Conservation (phyloP, 2,113 vertebrate genomes). For the Ophiodon elongatus region DNA sequence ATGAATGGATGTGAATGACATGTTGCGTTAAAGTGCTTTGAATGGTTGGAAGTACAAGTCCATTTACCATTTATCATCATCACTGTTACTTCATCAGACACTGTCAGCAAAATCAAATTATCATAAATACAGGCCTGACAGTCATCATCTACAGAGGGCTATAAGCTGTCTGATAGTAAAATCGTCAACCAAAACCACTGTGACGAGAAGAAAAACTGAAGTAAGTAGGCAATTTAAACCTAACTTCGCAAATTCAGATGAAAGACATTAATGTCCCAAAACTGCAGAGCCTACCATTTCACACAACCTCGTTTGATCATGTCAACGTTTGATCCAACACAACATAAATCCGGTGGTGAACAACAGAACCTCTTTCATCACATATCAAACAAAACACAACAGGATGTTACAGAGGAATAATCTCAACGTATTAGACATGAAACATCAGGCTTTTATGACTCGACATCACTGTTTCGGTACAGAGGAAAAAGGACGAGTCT, state of each 20-base stretch:
- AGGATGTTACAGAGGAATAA: constrained; percentile 46
- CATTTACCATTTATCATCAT: background rate
- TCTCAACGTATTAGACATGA: constrained; percentile 40
- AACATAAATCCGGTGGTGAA: constrained; percentile 39
- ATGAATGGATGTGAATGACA: background rate
- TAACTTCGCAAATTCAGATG: constrained; percentile 16
- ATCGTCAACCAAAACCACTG: background rate
- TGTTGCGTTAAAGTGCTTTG: background rate
- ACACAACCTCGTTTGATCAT: constrained; percentile 63
- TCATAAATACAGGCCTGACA: background rate
- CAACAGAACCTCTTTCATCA: constrained; percentile 67
- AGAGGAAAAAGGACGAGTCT: background rate
- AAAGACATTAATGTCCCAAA: constrained; percentile 26
- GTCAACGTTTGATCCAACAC: constrained; percentile 59
- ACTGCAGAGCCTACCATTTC: constrained; percentile 11
- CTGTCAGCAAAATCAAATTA: background rate
- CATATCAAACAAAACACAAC: constrained; percentile 60
- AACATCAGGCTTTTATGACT: constrained; percentile 1
- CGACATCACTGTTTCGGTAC: background rate
- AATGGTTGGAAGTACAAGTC: background rate
- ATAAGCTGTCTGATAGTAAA: background rate
- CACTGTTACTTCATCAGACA: background rate
- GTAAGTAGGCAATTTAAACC: background rate
- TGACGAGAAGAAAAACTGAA: background rate
- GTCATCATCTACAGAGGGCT: background rate